These are phyloP conservation scores for Drosophila subpulchrella DNA, from an alignment of 1,140 invertebrate genomes.

Conservation along the genomic window DNA sequence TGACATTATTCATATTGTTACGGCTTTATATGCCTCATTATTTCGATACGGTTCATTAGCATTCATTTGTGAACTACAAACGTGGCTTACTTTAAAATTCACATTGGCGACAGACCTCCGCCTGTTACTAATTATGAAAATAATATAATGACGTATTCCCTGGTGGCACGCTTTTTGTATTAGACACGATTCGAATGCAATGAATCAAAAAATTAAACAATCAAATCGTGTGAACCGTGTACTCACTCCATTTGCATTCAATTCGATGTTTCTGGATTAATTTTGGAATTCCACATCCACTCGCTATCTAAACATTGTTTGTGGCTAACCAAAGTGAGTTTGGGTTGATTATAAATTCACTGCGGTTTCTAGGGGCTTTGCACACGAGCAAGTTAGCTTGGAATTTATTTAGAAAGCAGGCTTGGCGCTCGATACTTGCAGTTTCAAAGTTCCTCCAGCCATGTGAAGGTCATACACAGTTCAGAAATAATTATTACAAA, in stretches of 20 bases:
- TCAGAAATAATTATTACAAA: neutral
- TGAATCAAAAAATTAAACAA: neutral
- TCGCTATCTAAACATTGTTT: constrained; percentile 30
- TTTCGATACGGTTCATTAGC: constrained; percentile 6
- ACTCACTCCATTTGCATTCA: neutral
- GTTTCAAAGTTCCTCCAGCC: constrained; percentile 27
- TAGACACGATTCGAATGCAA: constrained; percentile 14
- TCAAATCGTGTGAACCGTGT: constrained; percentile 18
- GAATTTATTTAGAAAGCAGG: constrained; percentile 35
- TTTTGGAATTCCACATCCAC: neutral
- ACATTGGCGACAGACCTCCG: constrained; percentile 5
- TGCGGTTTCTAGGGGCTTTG: constrained; percentile 54
- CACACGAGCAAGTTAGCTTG: constrained; percentile 34
- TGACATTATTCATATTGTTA: neutral
- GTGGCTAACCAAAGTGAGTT: constrained; percentile 23
- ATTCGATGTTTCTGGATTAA: constrained; percentile 29
- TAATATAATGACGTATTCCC: constrained; percentile 31
- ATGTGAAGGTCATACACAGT: constrained; percentile 46
- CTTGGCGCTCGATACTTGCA: constrained; percentile 7
- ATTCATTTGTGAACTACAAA: constrained; percentile 25
- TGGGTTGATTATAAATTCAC: constrained; percentile 25
- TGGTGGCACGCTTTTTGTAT: constrained; percentile 39
- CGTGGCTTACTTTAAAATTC: constrained; percentile 42
- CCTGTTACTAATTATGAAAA: constrained; percentile 45
- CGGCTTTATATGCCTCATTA: constrained; percentile 1